Evolutionary conservation across 2,113 vertebrate species (phyloP), one percentile per base, ranked within the genome.

Genomic region (Heterochromis multidens): DNA sequence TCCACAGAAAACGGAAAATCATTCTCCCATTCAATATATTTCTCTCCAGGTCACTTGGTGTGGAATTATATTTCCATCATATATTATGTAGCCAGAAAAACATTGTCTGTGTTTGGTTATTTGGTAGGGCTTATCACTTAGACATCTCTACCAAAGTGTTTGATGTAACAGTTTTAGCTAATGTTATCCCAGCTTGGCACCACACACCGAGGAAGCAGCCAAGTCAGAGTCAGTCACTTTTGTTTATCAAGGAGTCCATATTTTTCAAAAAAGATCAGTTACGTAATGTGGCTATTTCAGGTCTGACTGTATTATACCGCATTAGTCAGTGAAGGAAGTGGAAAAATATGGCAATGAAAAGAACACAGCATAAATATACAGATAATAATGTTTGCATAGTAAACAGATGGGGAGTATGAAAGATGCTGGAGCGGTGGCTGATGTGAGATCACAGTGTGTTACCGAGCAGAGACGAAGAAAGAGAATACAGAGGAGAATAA

Each of bases 1-100:
- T 83, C 77, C 80, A 80, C 31, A 46, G 59, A 80, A 80, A 90
- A 93, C 78, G 43, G 76, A 89, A 90, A 84, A 86, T 82, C 74
- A 65, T 76, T 88, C 49, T 58, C 29, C 27, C 74, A 54, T 87
- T 92, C 63, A 79, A 60, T 80, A 67, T 25, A 76, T 80, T 59
- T 87, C 76, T 79, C 80, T 60, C 37, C 1, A 16, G 84, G 80
- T 88, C 81, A 91, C 62, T 92, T 81, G 56, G 59, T 76, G 37
- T 63, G 52, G 27, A 83, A 79, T 80, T 78, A 80, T 6, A 67
- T 89, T 86, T 67, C 33, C 83, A 65, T 33, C 21, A 29, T 81
- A 79, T 74, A 83, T 85, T 81, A 78, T 81, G 52, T 61, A 85
- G 57, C 43, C 12, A 46, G 49, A 29, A 7, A 13, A 49, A 79